These are phyloP conservation scores for Clistopyga incitator DNA, from an alignment of 2,888 invertebrate genomes.

Conservation along the genomic window DNA sequence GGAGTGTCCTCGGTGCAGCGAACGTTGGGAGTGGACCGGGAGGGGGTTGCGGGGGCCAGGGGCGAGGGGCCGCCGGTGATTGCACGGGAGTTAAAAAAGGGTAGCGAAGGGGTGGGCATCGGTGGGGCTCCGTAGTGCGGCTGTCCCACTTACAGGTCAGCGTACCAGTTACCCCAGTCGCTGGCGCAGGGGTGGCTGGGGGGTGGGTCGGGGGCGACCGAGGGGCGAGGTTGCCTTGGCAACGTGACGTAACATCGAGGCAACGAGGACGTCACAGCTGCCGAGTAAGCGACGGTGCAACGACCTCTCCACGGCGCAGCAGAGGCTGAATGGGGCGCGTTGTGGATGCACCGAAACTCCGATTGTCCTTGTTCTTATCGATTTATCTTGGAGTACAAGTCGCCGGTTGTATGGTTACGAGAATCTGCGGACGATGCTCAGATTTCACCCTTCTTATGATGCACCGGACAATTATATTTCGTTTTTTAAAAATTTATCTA, in stretches of 20 bases:
- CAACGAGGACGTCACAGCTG: slow-evolving; percentile 75
- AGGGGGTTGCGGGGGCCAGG: slow-evolving; percentile 1
- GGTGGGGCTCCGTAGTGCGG: slow-evolving; percentile 23
- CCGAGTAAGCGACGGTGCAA: slow-evolving; percentile 69
- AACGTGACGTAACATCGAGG: slow-evolving; percentile 78
- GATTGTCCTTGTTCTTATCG: slow-evolving; percentile 73
- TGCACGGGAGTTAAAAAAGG: background rate
- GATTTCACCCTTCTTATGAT: too few species aligned
- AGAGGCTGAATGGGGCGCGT: slow-evolving; percentile 77
- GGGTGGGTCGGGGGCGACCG: slow-evolving; percentile 53
- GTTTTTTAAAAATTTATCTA: too few species aligned
- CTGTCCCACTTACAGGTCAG: slow-evolving; percentile 79
- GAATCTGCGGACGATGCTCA: background rate
- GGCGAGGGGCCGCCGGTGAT: background rate
- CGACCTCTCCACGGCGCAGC: slow-evolving; percentile 70
- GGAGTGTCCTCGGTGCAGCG: slow-evolving; percentile 20
- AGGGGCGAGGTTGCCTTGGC: slow-evolving; percentile 74
- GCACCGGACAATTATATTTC: too few species aligned
- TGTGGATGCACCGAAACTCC: slow-evolving; percentile 71
- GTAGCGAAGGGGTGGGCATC: background rate
- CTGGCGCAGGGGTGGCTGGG: slow-evolving; percentile 37
- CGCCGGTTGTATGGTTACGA: background rate
- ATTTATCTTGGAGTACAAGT: slow-evolving; percentile 49
- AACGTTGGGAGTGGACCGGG: slow-evolving; percentile 28
- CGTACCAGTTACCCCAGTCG: slow-evolving; percentile 76